Conservation (phyloP, 2,888 invertebrate genomes). For the Acholoe squamosa region DNA sequence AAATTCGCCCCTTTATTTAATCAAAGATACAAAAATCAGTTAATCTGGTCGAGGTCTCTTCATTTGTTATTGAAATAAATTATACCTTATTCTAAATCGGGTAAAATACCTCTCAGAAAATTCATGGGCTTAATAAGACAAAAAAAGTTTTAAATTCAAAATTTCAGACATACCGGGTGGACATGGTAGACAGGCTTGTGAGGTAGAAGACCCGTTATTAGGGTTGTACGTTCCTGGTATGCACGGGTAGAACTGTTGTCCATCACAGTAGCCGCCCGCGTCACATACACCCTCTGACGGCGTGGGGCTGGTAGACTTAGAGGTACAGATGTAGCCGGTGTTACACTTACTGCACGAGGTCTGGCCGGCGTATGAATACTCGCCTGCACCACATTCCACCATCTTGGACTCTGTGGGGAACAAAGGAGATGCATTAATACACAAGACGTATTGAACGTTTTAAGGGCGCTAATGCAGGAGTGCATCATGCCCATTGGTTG, state of each 20-base stretch:
- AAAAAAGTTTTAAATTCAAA: background rate
- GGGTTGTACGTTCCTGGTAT: conserved; percentile 79
- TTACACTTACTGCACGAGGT: conserved; percentile 75
- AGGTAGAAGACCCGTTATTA: conserved; percentile 74
- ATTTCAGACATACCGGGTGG: conserved; percentile 74
- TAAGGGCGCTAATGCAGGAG: too few species aligned
- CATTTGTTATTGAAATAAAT: too few species aligned
- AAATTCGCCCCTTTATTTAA: too few species aligned
- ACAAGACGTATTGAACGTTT: too few species aligned
- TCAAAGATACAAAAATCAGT: background rate
- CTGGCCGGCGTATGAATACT: conserved; percentile 75
- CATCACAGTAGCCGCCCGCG: conserved; percentile 80
- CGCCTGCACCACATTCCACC: conserved; percentile 78
- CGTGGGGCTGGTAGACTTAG: conserved; percentile 75
- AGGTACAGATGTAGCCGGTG: conserved; percentile 77
- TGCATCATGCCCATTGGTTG: too few species aligned
- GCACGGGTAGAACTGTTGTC: conserved; percentile 75
- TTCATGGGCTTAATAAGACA: background rate
- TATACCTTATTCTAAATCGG: too few species aligned
- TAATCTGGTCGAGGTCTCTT: background rate
- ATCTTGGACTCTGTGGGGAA: conserved; percentile 74
- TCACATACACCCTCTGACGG: conserved; percentile 76
- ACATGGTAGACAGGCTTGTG: conserved; percentile 75
- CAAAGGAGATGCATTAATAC: too few species aligned
- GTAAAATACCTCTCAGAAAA: too few species aligned